phyloP scores from a whole-genome alignment of 2,113 vertebrate genomes.

The Pollachius pollachius region DNA sequence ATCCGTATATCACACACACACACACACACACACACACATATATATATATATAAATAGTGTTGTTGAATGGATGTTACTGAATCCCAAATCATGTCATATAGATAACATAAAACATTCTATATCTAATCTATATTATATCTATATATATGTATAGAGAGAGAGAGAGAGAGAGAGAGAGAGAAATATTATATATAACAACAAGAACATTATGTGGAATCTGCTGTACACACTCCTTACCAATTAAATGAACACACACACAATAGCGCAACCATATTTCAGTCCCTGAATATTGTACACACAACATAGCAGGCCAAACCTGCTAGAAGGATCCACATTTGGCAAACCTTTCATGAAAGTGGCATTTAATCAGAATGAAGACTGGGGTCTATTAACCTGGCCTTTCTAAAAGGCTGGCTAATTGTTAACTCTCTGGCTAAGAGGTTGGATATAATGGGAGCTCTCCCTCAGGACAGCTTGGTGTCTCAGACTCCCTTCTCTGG shows the following conservation, averaged over 20 bases:
- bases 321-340: background rate
- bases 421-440: constrained; percentile 24
- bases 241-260: background rate
- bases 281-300: constrained; percentile 2
- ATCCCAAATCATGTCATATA: too few relatives aligned
- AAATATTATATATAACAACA: too few relatives aligned
- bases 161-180: too few relatives aligned
- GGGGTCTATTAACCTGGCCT: constrained; percentile 12
- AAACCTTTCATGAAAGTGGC: constrained; percentile 14
- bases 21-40: too few relatives aligned
- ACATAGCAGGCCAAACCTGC: constrained; percentile 1
- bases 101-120: too few relatives aligned
- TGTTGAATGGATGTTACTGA: too few relatives aligned
- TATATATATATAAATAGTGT: too few relatives aligned
- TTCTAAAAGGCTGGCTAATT: constrained; percentile 30
- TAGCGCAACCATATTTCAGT: background rate
- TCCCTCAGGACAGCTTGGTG: background rate
- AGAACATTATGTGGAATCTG: too few relatives aligned
- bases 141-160: too few relatives aligned
- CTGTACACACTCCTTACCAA: background rate
- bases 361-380: constrained; percentile 37
- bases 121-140: too few relatives aligned
- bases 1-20: too few relatives aligned
- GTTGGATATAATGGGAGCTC: constrained; percentile 13
- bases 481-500: constrained; percentile 19